These are phyloP conservation scores for Karalla daura DNA, from an alignment of 2,797 vertebrate species.

Conservation along the genomic window DNA sequence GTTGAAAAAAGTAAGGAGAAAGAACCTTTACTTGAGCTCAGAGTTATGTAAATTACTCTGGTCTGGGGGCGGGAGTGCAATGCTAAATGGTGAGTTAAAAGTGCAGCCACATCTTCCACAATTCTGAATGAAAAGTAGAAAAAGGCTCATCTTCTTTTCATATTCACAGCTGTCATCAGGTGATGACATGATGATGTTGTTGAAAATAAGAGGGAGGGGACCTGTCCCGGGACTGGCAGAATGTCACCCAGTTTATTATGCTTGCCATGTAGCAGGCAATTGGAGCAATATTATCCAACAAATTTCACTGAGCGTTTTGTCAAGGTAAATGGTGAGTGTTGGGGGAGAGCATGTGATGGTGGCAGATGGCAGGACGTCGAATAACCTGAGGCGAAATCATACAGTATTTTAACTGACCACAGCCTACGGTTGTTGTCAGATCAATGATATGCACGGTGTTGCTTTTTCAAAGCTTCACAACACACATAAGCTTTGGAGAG, in stretches of 20 bases:
- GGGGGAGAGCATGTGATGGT: not conserved
- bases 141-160: not conserved
- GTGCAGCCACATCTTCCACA: not conserved
- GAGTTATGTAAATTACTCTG: not conserved
- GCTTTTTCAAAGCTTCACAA: not conserved
- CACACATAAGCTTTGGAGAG: not conserved
- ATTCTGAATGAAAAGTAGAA: not conserved
- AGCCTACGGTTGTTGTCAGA: not conserved
- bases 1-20: not conserved
- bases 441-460: not conserved
- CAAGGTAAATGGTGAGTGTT: conserved; percentile 3
- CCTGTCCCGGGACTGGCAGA: not conserved
- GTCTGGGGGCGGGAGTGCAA: not conserved
- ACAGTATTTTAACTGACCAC: not conserved
- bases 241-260: not conserved
- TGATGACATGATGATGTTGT: not conserved
- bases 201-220: not conserved
- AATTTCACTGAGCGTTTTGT: conserved; percentile 15
- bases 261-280: not conserved
- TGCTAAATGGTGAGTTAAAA: not conserved
- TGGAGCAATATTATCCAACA: conserved; percentile 3
- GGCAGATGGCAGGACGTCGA: not conserved
- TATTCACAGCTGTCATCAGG: not conserved
- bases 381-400: not conserved
- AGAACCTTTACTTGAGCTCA: not conserved